Conservation (phyloP, 2,888 invertebrate species). For the Tetrapedia diversipes region DNA sequence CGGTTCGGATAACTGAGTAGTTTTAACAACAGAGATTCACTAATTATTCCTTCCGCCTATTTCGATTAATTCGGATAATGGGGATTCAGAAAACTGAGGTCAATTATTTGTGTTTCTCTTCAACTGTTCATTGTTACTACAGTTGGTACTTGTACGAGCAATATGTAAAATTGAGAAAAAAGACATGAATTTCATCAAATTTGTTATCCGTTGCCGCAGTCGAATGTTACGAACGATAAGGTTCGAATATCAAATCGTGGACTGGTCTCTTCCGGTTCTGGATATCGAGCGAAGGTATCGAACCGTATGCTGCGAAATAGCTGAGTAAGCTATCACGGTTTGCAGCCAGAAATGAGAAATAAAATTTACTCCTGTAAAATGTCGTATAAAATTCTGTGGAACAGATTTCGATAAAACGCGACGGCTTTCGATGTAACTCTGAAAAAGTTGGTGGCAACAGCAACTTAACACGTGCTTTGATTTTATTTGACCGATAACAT, state of each 20-base stretch:
- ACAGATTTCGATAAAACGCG: background rate
- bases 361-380: conserved; percentile 11
- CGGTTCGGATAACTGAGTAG: too few relatives aligned
- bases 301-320: conserved; percentile 25
- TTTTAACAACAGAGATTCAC: too few relatives aligned
- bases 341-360: conserved; percentile 19
- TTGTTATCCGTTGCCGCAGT: background rate
- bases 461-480: background rate
- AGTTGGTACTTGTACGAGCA: too few relatives aligned
- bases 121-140: too few relatives aligned
- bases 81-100: too few relatives aligned
- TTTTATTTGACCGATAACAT: background rate
- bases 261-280: conserved; percentile 12
- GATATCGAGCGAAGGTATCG: conserved; percentile 12
- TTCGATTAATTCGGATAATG: too few relatives aligned
- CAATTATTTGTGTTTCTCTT: too few relatives aligned
- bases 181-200: conserved; percentile 22
- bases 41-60: too few relatives aligned
- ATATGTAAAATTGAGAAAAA: too few relatives aligned
- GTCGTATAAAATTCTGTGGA: conserved; percentile 2
- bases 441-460: background rate
- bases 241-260: conserved; percentile 29
- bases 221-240: conserved; percentile 29
- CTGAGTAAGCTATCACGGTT: conserved; percentile 21
- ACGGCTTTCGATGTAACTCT: background rate